Base-by-base conservation (phyloP, 2,113 vertebrate species). In the Neopipo cinnamomea region DNA sequence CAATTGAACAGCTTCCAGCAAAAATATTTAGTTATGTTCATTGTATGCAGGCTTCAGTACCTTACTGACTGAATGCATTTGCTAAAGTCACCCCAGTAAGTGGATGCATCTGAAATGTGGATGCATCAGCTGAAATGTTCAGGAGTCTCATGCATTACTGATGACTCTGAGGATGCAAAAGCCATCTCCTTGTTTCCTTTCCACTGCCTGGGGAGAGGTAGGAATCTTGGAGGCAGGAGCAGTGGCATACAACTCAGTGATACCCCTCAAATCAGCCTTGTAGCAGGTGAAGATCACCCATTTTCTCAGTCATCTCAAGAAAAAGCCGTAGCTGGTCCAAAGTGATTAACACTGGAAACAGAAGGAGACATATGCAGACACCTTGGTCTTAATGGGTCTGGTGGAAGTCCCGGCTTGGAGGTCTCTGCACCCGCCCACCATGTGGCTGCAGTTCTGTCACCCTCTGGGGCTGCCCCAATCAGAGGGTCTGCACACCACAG, bases 1-100 rank as follows among this genome's bases (percentile, higher is more conserved):
- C 65, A 96, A 94, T 0, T 93, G 85, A 96, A 94, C 31, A 61
- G 91, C 62, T 96, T 96, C 96, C 96, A 96, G 91, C 18, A 90
- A 94, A 96, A 95, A 93, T 68, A 96, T 65, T 91, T 68, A 53
- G 73, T 41, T 89, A 33, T 1, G 6, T 47, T 94, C 72, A 35
- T 27, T 61, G 65, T 81, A 62, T 62, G 56, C 85, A 87, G 41
- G 46, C n/a, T 85, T 74, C 49, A 30, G 76, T 46, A 62, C n/a
- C 46, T 89, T n/a, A 31, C 35, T 5, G 2, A 56, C 65, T 65
- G 70, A 88, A 75, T 8, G 23, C 18, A 33, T 53, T 61, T 61
- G 61, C 47, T 81, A 23, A 75, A 67, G 73, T 65, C 37, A 65
- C 52, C 35, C 37, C 55, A 53, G 37, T 49, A 68, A 91, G 53